A percentile compares a stretch with the other conserved stretches of the same genome.
These are phyloP conservation scores for Semaprochilodus insignis DNA, from an alignment of 2,797 vertebrate species.

Conservation along the genomic window DNA sequence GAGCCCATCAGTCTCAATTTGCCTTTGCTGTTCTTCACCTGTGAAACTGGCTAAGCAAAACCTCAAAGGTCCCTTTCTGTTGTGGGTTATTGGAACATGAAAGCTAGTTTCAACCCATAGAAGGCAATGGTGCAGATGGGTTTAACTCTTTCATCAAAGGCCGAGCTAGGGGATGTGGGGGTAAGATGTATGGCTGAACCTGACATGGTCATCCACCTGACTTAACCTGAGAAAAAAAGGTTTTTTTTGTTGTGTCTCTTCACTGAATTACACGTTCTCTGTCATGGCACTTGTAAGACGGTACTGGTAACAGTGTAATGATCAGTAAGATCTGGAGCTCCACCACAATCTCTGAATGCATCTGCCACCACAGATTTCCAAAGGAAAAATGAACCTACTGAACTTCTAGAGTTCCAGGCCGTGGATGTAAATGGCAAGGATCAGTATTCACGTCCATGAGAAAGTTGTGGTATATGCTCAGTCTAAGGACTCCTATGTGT, in stretches of 20 bases:
- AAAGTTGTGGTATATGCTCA: background rate
- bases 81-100: conserved; percentile 48
- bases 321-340: background rate
- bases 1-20: conserved; percentile 51
- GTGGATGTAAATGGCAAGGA: background rate
- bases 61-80: conserved; percentile 38
- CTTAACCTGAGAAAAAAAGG: conserved; percentile 19
- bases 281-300: background rate
- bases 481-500: background rate
- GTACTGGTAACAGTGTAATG: background rate
- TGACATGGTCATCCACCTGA: conserved; percentile 23
- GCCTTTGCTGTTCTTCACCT: conserved; percentile 22
- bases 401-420: background rate
- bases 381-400: background rate
- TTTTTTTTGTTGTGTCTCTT: conserved; percentile 4
- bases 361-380: background rate
- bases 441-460: background rate
- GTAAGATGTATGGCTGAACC: conserved; percentile 43
- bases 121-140: conserved; percentile 34
- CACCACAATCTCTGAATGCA: background rate
- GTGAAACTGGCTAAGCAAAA: conserved; percentile 32
- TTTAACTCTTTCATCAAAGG: conserved; percentile 54
- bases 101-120: conserved; percentile 46
- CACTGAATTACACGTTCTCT: background rate
- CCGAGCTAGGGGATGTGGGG: conserved; percentile 16